A percentile compares a stretch with the other conserved stretches of the same genome.
These are phyloP conservation scores for Paramisgurnus dabryanus DNA, from an alignment of 2,113 vertebrate genomes.

Conservation along the genomic window DNA sequence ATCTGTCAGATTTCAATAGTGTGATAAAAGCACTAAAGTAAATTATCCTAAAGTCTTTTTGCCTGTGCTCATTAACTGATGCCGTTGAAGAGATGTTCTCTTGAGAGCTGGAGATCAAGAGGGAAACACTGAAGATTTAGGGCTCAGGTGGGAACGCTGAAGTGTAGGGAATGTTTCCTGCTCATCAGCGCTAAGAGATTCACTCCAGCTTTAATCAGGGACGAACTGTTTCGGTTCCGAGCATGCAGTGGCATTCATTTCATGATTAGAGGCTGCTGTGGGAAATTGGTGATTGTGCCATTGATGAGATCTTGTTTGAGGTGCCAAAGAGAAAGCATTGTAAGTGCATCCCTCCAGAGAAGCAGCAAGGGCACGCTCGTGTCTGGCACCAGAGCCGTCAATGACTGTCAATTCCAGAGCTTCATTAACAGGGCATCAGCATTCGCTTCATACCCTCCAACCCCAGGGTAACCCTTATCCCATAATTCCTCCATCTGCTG, in stretches of 20 bases:
- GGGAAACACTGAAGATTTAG: conserved; percentile 14
- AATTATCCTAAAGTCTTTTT: conserved; percentile 2
- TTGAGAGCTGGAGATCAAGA: not conserved
- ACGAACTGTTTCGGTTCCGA: conserved; percentile 4
- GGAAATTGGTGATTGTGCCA: conserved; percentile 33
- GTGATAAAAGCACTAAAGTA: not conserved
- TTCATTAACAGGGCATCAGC: conserved; percentile 26
- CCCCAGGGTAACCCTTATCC: not conserved
- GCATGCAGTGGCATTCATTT: conserved; percentile 32
- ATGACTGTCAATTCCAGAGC: not conserved
- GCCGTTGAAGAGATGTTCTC: not conserved
- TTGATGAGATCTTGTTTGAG: conserved; percentile 34
- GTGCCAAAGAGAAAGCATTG: not conserved
- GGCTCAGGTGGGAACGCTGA: conserved; percentile 37
- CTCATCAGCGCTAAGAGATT: conserved; percentile 15
- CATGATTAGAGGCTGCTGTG: conserved; percentile 28
- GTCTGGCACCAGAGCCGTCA: not conserved
- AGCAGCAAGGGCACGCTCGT: not conserved
- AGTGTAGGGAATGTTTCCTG: not conserved
- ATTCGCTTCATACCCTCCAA: conserved; percentile 4
- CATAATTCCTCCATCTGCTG: not conserved
- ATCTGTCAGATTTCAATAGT: not conserved
- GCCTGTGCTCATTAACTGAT: conserved; percentile 18
- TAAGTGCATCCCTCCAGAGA: not conserved
- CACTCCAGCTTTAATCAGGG: conserved; percentile 27